Base-by-base conservation (phyloP, 2,888 invertebrate genomes). In the Pocota personata region DNA sequence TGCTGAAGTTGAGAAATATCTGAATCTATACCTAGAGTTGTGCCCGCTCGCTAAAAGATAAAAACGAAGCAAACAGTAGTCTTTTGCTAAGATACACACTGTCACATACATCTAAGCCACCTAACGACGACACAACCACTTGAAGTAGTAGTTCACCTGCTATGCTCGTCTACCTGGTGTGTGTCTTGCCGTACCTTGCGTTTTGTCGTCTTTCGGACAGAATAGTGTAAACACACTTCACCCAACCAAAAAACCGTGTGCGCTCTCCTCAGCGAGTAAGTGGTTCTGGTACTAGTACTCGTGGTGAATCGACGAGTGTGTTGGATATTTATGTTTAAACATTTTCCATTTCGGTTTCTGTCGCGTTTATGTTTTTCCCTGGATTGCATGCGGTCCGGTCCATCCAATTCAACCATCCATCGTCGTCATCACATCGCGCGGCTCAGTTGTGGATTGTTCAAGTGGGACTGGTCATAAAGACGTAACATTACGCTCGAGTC, bases 401-500 rank as follows among this genome's bases (percentile, higher is more conserved):
- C 71, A 71, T 69, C 55, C 46, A 21, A 50, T 52, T 35, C 48
- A 67, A 55, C 67, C 30, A 69, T 46, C 66, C 57, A 48, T 82
- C 40, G 50, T 66, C 75, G 75, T 77, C 71, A 60, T 75, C 69
- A 80, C 64, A 40, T 40, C 73, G 57, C 62, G 37, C 64, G 30
- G 52, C 58, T 69, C 69, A 64, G 64, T 57, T 50, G 77, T 75
- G 66, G 69, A 66, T 48, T 71, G 57, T 64, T 37, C 55, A 64
- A 77, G 72, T 66, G 66, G 43, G 60, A 77, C 72, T 83, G 71
- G 77, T 71, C 76, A 72, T 80, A 72, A 82, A 77, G 86, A 86
- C 86, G 86, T 82, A 86, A 86, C 86, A 86, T 82, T 62, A 77
- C 86, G 67, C 67, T 73, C 57, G 43, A 82, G 40, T 55, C 64